These are phyloP conservation scores for Hippocampus guttulatus DNA, from an alignment of 2,113 vertebrate genomes.

Conservation along the genomic window DNA sequence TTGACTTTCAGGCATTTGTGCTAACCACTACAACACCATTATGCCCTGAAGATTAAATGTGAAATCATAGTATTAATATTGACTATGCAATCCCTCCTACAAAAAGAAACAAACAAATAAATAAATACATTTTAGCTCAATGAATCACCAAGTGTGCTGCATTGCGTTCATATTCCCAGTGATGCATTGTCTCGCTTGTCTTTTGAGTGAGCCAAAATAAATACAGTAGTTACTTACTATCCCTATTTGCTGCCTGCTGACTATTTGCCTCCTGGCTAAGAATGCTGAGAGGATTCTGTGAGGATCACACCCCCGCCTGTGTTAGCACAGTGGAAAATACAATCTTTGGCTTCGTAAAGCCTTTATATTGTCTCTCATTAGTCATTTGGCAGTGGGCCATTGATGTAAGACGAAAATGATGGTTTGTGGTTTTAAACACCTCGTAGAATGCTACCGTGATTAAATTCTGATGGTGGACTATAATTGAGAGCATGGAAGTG, in stretches of 20 bases:
- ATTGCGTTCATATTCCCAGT: constrained; percentile 32
- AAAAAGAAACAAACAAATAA: no score
- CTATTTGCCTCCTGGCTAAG: constrained; percentile 51
- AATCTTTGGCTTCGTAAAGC: constrained; percentile 32
- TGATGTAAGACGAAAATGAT: constrained; percentile 14
- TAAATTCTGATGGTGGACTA: not conserved
- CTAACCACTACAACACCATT: not conserved
- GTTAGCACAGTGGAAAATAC: constrained; percentile 42
- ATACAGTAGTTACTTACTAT: constrained; percentile 23
- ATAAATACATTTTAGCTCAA: constrained; percentile 12
- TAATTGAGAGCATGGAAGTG: constrained; percentile 4
- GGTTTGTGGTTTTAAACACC: constrained; percentile 7
- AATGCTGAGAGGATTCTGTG: constrained; percentile 33
- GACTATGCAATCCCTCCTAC: not conserved
- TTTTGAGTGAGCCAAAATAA: constrained; percentile 51
- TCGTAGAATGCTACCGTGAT: constrained; percentile 3
- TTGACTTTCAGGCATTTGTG: not conserved
- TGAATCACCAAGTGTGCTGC: constrained; percentile 8
- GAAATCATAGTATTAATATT: not conserved
- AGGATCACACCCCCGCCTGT: constrained; percentile 33
- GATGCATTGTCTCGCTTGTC: constrained; percentile 40
- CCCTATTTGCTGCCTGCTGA: constrained; percentile 50
- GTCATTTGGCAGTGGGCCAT: constrained; percentile 22
- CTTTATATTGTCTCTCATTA: constrained; percentile 40
- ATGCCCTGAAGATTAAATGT: not conserved